A percentile compares a stretch with the other conserved stretches of the same genome.
Conservation (phyloP, 2,113 vertebrate species). For the Oreochromis tanganicae region DNA sequence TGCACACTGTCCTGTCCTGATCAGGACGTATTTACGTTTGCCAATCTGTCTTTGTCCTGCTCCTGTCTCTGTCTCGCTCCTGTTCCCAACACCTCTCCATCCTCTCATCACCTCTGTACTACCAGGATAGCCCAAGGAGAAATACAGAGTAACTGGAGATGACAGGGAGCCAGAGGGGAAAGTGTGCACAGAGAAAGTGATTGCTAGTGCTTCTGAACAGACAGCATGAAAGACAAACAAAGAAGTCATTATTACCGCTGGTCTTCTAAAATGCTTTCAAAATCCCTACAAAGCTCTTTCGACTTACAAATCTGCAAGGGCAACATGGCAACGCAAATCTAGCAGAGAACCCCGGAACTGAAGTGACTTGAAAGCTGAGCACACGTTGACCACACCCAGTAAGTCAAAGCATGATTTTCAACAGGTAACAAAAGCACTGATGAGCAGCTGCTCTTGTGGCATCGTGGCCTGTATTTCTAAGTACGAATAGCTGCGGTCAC, state of each 20-base stretch:
- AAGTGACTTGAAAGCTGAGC: background rate
- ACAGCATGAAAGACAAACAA: slow-evolving; percentile 17
- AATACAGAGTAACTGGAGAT: slow-evolving; percentile 8
- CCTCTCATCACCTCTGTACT: slow-evolving; percentile 38
- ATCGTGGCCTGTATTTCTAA: background rate
- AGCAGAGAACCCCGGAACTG: background rate
- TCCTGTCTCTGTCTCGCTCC: background rate
- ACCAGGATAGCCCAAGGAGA: slow-evolving; percentile 15
- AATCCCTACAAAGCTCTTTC: background rate
- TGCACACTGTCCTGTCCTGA: background rate
- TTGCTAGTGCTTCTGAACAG: background rate
- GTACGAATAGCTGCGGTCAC: background rate
- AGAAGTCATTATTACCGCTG: background rate
- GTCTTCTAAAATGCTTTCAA: background rate
- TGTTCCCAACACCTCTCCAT: slow-evolving; percentile 21
- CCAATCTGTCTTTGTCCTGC: background rate
- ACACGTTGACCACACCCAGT: background rate
- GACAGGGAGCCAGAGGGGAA: slow-evolving; percentile 16
- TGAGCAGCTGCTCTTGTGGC: background rate
- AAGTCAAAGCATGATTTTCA: background rate
- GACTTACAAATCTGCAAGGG: background rate
- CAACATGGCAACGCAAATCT: background rate
- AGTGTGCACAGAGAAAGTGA: slow-evolving; percentile 1
- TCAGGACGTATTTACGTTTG: background rate
- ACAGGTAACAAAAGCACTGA: background rate